A percentile compares a stretch with the other conserved stretches of the same genome.
Conservation (phyloP, 2,797 vertebrate genomes). For the Lepilemur ruficaudatus region DNA sequence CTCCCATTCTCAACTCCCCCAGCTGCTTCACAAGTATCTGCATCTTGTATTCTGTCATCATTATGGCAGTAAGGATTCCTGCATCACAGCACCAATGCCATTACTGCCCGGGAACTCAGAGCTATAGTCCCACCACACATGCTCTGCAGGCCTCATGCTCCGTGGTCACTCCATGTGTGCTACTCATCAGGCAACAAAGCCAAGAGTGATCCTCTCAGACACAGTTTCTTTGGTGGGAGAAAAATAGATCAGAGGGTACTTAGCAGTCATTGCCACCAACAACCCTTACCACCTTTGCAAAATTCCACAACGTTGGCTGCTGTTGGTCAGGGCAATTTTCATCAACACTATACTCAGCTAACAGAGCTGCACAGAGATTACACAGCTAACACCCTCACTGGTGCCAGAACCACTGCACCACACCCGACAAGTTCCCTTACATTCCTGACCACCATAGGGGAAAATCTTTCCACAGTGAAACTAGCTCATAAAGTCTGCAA, state of each 20-base stretch:
- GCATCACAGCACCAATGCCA: not conserved
- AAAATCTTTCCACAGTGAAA: not conserved
- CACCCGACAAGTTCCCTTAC: not conserved
- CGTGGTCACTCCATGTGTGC: not conserved
- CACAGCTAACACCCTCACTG: not conserved
- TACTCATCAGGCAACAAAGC: not conserved
- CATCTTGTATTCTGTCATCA: not conserved
- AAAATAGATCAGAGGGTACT: not conserved
- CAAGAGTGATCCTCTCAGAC: not conserved
- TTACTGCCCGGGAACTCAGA: not conserved
- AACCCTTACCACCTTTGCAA: not conserved
- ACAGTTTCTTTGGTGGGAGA: not conserved
- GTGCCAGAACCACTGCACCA: not conserved
- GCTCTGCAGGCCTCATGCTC: not conserved
- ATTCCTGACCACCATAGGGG: not conserved
- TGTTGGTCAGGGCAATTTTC: not conserved
- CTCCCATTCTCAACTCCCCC: not conserved
- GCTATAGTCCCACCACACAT: not conserved
- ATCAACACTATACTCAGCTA: not conserved
- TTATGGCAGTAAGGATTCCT: not conserved
- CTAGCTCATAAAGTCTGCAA: not conserved
- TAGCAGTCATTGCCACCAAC: not conserved
- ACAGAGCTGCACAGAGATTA: not conserved
- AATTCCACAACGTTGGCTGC: not conserved
- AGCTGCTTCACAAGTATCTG: not conserved